Evolutionary conservation across 2,113 vertebrate genomes (phyloP).

Genomic region (Ascaphus truei): DNA sequence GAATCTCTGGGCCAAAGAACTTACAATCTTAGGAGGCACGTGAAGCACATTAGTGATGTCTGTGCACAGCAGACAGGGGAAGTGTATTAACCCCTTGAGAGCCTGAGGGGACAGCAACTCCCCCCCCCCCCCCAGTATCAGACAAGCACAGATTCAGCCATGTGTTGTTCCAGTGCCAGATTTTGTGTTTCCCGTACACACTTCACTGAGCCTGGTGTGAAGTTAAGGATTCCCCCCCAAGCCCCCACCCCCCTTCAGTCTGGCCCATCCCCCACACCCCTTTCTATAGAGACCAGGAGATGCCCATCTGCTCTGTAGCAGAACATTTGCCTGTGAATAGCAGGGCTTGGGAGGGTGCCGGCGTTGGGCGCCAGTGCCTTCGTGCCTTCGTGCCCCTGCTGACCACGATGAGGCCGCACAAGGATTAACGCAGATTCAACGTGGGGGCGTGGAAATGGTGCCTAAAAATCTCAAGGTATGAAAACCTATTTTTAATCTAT

Average conservation of each 20-base stretch:
- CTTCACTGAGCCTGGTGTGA: conserved; percentile 42
- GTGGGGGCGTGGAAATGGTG: background rate
- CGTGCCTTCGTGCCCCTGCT: conserved; percentile 19
- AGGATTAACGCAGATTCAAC: conserved; percentile 22
- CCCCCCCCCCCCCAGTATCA: too few species aligned
- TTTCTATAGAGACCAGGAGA: conserved; percentile 52
- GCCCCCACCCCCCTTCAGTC: conserved; percentile 25
- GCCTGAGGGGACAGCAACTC: too few species aligned
- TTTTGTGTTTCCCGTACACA: conserved; percentile 23
- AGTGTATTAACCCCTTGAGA: too few species aligned
- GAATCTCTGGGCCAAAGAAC: too few species aligned
- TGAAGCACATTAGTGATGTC: too few species aligned
- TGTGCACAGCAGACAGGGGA: too few species aligned
- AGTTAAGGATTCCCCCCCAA: background rate
- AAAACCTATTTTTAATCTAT: too few species aligned
- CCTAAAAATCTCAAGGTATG: conserved; percentile 10
- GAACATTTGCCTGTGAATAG: conserved; percentile 60
- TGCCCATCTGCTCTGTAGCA: conserved; percentile 58
- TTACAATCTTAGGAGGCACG: too few species aligned
- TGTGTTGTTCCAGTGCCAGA: conserved; percentile 30
- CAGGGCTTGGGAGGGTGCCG: conserved; percentile 36
- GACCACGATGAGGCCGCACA: conserved; percentile 1
- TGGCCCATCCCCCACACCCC: conserved; percentile 26
- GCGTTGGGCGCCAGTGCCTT: conserved; percentile 39
- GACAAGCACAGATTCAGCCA: background rate